Base-by-base conservation (phyloP, 2,888 invertebrate species). In the Callimorpha dominula region DNA sequence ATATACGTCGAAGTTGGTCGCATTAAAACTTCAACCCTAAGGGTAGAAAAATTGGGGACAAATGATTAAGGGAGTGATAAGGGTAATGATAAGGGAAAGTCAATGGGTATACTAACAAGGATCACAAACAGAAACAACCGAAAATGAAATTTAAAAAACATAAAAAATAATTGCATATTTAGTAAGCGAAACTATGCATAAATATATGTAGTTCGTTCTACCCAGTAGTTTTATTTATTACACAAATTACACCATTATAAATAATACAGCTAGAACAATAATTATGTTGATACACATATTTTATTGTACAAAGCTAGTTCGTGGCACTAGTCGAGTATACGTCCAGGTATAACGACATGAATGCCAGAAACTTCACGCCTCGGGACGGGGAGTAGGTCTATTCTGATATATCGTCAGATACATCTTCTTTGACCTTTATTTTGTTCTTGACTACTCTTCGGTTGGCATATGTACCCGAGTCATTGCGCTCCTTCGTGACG, bases 321-420 rank as follows among this genome's bases (percentile, higher is more conserved):
- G 68, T 81, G 84, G 82, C 84, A 81, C 80, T 78, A 84, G 78
- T 83, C 82, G 76, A 76, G 68, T 75, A 68, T 40, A 65, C 68
- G 17, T 20, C 20, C 50, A 72, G 77, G 73, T 78, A 60, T 80
- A 64, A 78, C 76, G 80, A 77, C 84, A 46, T 84, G 54, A 80
- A 74, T 82, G 83, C 75, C 79, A 81, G 65, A 63, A 79, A 78
- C 79, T 62, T 14, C 43, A 17, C 4, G 50, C 46, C 46, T 46
- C 64, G 57, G 42, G 62, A 49, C 50, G 15, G 62, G 46, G n/a
- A 15, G 68, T 50, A 20, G 52, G 8, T 62, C 63, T 86, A 93
- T 72, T 94, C 94, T 0, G 95, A 95, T 14, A 90, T 73, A 70
- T 95, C 94, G 0, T 95, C 94, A 0, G 95, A 95, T 12, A 93